phyloP scores from a whole-genome alignment of 1,140 invertebrate genomes.

The Tetraneura akinire region DNA sequence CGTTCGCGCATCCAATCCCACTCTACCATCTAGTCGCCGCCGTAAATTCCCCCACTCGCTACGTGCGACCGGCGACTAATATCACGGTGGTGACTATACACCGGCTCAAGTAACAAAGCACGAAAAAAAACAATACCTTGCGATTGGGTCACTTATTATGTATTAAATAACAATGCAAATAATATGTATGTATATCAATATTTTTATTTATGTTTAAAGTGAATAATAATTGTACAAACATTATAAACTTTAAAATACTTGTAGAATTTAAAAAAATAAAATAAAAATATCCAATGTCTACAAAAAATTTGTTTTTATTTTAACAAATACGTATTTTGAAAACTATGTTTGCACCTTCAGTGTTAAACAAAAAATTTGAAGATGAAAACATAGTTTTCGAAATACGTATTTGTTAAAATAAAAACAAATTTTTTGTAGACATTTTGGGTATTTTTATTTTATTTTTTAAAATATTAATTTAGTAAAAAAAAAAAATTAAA shows the following conservation, averaged over 20 bases:
- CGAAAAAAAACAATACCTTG: neutral
- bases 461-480: neutral
- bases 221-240: neutral
- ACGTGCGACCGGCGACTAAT: neutral
- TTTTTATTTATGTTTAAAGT: conserved; percentile 7
- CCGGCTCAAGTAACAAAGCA: conserved; percentile 10
- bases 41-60: conserved; percentile 5
- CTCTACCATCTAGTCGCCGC: neutral
- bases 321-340: too few relatives aligned
- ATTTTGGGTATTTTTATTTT: too few relatives aligned
- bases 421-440: too few relatives aligned
- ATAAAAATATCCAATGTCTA: too few relatives aligned
- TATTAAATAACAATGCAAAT: conserved; percentile 16
- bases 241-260: too few relatives aligned
- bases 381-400: too few relatives aligned
- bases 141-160: neutral
- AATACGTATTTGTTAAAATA: too few relatives aligned
- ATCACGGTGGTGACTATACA: conserved; percentile 1
- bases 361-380: too few relatives aligned
- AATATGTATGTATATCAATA: conserved; percentile 13
- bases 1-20: neutral
- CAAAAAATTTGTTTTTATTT: too few relatives aligned
- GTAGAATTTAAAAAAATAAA: too few relatives aligned
- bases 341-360: too few relatives aligned
- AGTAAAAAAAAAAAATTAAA: neutral